Percentiles rank a stretch among this genome's conserved stretches.
These are phyloP conservation scores for Drosophila sp. DNA, from an alignment of 1,140 invertebrate genomes.

Conservation along the genomic window DNA sequence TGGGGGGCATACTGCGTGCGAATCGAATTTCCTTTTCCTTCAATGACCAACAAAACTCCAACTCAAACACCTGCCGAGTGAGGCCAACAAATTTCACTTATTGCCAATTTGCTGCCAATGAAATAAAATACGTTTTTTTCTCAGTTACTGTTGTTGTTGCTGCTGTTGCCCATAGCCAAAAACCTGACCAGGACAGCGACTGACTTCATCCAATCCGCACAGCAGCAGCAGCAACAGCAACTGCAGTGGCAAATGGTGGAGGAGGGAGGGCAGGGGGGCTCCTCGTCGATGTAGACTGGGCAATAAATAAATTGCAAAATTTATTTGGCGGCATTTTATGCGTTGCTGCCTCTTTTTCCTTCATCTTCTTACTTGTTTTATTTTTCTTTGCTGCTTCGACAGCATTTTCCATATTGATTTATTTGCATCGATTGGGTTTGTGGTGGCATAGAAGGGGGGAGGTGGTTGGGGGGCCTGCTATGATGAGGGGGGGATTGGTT, in stretches of 20 bases:
- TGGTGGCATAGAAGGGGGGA: background rate
- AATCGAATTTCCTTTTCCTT: conserved; percentile 44
- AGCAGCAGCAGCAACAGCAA: conserved; percentile 42
- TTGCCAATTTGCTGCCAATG: conserved; percentile 79
- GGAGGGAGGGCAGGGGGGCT: background rate
- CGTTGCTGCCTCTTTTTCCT: conserved; percentile 43
- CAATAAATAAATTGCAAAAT: conserved; percentile 81
- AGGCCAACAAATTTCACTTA: conserved; percentile 79
- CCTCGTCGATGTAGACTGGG: conserved; percentile 35
- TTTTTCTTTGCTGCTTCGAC: conserved; percentile 67
- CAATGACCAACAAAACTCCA: conserved; percentile 19
- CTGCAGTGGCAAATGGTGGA: background rate
- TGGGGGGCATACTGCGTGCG: conserved; percentile 5
- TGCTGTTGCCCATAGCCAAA: conserved; percentile 57
- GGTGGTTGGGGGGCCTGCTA: conserved; percentile 5
- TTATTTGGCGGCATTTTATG: conserved; percentile 79
- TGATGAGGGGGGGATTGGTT: background rate
- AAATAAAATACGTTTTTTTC: conserved; percentile 74
- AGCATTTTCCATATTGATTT: conserved; percentile 77
- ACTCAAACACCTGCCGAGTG: conserved; percentile 65
- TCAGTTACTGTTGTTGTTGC: conserved; percentile 26
- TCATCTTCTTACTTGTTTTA: background rate
- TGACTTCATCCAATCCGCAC: background rate
- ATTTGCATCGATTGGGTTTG: conserved; percentile 60
- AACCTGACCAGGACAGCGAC: conserved; percentile 43